Evolutionary conservation across 2,797 vertebrate species (phyloP).

Genomic region (Megalops cyprinoides): DNA sequence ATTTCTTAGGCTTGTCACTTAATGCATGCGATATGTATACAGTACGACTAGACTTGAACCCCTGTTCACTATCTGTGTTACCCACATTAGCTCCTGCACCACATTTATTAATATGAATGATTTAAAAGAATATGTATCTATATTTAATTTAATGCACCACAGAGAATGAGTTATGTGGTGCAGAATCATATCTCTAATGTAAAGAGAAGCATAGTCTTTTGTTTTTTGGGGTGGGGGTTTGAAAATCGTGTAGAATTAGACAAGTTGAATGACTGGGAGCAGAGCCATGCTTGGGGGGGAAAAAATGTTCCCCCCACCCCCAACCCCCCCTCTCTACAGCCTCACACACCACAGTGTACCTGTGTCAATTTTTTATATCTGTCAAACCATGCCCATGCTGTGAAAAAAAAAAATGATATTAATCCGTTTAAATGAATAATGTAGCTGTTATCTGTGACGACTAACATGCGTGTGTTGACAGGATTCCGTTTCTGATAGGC

Average conservation of each 20-base stretch:
- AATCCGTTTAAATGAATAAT: no score
- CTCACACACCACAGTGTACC: not conserved
- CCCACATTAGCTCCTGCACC: not conserved
- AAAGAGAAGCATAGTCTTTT: slow-evolving; percentile 1
- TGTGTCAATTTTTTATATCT: no score
- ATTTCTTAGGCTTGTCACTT: slow-evolving; percentile 15
- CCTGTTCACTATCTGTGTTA: slow-evolving; percentile 22
- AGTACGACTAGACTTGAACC: slow-evolving; percentile 19
- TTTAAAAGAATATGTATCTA: not conserved
- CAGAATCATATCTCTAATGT: slow-evolving; percentile 21
- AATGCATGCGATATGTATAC: slow-evolving; percentile 31
- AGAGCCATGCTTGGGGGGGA: not conserved
- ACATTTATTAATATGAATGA: slow-evolving; percentile 26
- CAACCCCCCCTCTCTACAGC: not conserved
- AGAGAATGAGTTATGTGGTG: slow-evolving; percentile 18
- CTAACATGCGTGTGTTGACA: no score
- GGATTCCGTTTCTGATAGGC: not conserved
- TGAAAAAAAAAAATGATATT: not conserved
- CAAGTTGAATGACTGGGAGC: not conserved
- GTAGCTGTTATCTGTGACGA: no score
- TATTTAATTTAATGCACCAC: slow-evolving; percentile 27
- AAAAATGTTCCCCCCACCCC: not conserved
- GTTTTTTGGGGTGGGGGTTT: not conserved
- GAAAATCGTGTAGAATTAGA: not conserved
- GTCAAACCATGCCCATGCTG: not conserved